Evolutionary conservation across 2,888 invertebrate species (phyloP).

Genomic region (Drosophila lutescens): DNA sequence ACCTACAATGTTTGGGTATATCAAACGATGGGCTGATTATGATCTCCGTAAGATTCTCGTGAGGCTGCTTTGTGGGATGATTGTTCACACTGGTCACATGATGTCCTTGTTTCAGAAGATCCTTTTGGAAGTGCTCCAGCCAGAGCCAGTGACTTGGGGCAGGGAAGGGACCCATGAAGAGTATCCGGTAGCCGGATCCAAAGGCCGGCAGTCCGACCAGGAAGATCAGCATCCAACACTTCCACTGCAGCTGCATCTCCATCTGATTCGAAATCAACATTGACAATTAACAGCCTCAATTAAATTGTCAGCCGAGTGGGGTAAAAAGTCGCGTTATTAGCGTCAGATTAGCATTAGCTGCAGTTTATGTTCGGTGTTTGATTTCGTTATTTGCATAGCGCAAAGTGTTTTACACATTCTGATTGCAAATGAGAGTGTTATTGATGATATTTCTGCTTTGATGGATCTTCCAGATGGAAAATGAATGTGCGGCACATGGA

Average conservation of each 20-base stretch:
- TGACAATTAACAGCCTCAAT: slow-evolving; percentile 48
- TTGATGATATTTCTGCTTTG: slow-evolving; percentile 13
- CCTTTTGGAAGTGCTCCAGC: slow-evolving; percentile 83
- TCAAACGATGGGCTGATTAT: slow-evolving; percentile 82
- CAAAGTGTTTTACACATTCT: slow-evolving; percentile 19
- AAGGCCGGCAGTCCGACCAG: slow-evolving; percentile 40
- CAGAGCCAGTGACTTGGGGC: slow-evolving; percentile 84
- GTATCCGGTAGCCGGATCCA: slow-evolving; percentile 67
- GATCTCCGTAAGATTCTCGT: slow-evolving; percentile 84
- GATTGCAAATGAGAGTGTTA: slow-evolving; percentile 10
- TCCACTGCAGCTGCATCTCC: slow-evolving; percentile 57
- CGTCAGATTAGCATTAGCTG: slow-evolving; percentile 37
- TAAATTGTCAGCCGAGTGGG: slow-evolving; percentile 34
- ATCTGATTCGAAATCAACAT: slow-evolving; percentile 53
- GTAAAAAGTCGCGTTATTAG: slow-evolving; percentile 25
- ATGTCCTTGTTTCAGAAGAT: slow-evolving; percentile 83
- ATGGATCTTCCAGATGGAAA: slow-evolving; percentile 9
- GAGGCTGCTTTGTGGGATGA: slow-evolving; percentile 81
- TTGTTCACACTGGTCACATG: slow-evolving; percentile 83
- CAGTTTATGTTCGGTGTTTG: slow-evolving; percentile 38
- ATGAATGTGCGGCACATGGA: slow-evolving; percentile 1
- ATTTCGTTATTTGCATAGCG: slow-evolving; percentile 59
- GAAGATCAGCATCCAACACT: slow-evolving; percentile 44
- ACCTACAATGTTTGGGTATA: slow-evolving; percentile 82
- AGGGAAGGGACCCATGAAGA: slow-evolving; percentile 84